Base-by-base conservation (phyloP, 2,113 vertebrate species). In the Poicephalus meyeri region DNA sequence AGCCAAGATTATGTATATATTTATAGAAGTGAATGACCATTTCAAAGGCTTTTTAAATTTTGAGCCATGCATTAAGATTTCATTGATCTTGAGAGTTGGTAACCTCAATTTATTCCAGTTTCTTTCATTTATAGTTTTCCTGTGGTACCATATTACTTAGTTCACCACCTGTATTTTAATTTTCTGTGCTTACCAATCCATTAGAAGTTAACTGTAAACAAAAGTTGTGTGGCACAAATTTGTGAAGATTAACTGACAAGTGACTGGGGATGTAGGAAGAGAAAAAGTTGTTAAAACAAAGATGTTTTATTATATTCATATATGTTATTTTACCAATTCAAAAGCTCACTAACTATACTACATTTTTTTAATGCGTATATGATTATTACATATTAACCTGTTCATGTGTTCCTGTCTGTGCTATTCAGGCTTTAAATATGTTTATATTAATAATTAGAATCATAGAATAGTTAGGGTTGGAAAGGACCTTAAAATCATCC, bases 351-450 rank as follows among this genome's bases (percentile, higher is more conserved):
- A 77, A n/a, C 28, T 87, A 55, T 56, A 52, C 15, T 86, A 53
- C 15, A n/a, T 66, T 94, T 92, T 56, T 91, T 68, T 91, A 15
- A 50, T 66, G 44, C 41, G 7, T 77, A n/a, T 68, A 46, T 77
- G 46, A 31, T 74, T 28, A 20, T 71, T 77, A 25, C 15, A 21
- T 66, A 23, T 53, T 91, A 74, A 39, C 21, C 15, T 78, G 20
- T 82, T 90, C 33, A 19, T 31, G 23, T 93, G 46, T 83, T 87
- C 50, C 44, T 78, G 7, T 33, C 72, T 92, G 21, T 61, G 76
- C 76, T 84, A 53, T 79, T 88, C 80, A 82, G n/a, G 28, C 46
- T 88, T 95, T 91, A 92, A 84, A 76, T 92, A 20, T 79, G 10
- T 87, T 76, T 83, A 85, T 96, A 94, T 73, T 88, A 29, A 70